Evolutionary conservation across 2,113 vertebrate species (phyloP).

Genomic region (Heptranchias perlo): DNA sequence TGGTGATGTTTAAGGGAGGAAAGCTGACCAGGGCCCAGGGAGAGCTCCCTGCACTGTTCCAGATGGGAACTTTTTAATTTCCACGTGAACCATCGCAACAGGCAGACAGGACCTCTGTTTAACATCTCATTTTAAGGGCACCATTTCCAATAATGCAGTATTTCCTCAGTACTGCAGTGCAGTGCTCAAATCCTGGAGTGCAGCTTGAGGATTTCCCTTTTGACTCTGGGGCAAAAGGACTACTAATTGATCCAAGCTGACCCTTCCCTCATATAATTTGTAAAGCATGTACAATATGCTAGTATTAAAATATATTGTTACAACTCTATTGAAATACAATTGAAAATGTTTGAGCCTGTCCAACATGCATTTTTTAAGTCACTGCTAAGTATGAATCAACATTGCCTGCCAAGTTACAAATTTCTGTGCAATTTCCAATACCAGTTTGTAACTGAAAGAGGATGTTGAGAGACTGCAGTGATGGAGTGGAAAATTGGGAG

Average conservation of each 20-base stretch:
- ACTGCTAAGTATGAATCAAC: neutral
- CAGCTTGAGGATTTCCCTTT: too few relatives aligned
- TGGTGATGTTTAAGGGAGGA: too few relatives aligned
- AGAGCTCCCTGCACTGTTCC: too few relatives aligned
- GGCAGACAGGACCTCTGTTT: too few relatives aligned
- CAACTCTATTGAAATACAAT: neutral
- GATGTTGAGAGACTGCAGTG: neutral
- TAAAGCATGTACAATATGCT: neutral
- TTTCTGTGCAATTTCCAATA: neutral
- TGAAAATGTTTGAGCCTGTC: neutral
- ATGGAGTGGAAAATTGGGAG: neutral
- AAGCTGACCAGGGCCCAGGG: too few relatives aligned
- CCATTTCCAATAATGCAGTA: too few relatives aligned
- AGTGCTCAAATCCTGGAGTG: neutral
- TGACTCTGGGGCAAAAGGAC: too few relatives aligned
- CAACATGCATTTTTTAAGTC: neutral
- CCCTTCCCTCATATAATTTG: neutral
- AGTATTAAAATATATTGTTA: neutral
- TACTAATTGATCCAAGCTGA: neutral
- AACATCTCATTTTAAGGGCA: too few relatives aligned
- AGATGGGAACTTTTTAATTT: too few relatives aligned
- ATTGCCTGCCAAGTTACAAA: neutral
- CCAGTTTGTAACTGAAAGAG: neutral
- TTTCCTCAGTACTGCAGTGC: too few relatives aligned
- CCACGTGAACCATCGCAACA: too few relatives aligned